These are phyloP conservation scores for Corydoras maculifer DNA, from an alignment of 2,113 vertebrate species.

Conservation along the genomic window DNA sequence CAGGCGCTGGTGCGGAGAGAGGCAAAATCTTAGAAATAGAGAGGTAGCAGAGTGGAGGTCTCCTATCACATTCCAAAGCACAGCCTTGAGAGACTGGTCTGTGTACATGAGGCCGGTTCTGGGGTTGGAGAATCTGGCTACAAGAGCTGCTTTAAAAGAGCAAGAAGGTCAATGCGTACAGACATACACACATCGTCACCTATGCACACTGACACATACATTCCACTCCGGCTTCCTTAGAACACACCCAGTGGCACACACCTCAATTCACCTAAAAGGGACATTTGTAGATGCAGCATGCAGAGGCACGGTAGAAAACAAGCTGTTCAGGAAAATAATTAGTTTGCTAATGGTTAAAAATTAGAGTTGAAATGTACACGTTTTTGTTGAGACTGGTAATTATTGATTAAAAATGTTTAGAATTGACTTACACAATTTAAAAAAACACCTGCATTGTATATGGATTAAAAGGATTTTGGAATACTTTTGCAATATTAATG, in stretches of 20 bases:
- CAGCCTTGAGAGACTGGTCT: constrained; percentile 43
- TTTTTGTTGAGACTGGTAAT: no score
- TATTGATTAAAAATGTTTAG: no score
- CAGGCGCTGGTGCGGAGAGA: constrained; percentile 26
- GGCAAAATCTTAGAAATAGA: constrained; percentile 7
- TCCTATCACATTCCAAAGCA: constrained; percentile 39
- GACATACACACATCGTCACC: constrained; percentile 10
- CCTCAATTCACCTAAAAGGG: neutral
- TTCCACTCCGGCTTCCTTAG: neutral
- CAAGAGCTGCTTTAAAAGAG: constrained; percentile 44
- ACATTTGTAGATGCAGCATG: neutral
- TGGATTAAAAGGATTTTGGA: no score
- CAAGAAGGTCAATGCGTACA: constrained; percentile 17
- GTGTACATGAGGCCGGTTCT: constrained; percentile 45
- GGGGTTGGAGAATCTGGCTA: constrained; percentile 32
- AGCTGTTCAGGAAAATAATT: neutral
- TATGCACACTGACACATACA: constrained; percentile 9
- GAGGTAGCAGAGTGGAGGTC: constrained; percentile 31
- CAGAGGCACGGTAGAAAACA: neutral
- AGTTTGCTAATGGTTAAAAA: no score
- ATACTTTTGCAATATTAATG: no score
- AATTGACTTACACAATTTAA: no score
- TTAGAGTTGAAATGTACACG: no score
- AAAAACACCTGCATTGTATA: no score
- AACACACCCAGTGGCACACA: constrained; percentile 12